phyloP scores from a whole-genome alignment of 2,888 invertebrate genomes.

The Oeneis ivallda region DNA sequence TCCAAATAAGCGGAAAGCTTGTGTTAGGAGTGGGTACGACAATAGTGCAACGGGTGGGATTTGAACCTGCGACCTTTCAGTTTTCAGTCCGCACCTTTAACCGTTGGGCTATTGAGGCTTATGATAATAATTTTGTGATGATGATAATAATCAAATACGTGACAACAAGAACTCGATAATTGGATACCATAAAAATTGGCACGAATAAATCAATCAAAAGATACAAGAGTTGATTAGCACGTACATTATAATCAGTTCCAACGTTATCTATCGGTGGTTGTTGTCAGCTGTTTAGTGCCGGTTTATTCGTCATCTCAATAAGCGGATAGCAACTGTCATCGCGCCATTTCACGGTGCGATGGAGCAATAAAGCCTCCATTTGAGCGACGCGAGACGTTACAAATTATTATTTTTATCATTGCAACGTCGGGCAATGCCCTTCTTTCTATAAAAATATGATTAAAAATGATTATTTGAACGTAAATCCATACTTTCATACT shows the following conservation, averaged over 20 bases:
- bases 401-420: slow-evolving; percentile 13
- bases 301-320: slow-evolving; percentile 22
- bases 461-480: too few species aligned
- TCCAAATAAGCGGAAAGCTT: too few species aligned
- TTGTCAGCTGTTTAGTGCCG: background rate
- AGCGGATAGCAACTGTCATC: slow-evolving; percentile 30
- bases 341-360: slow-evolving; percentile 22
- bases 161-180: background rate
- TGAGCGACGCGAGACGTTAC: slow-evolving; percentile 6
- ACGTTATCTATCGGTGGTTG: background rate
- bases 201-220: background rate
- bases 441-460: background rate
- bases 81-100: too few species aligned
- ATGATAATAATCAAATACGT: too few species aligned
- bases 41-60: too few species aligned
- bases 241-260: background rate
- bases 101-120: too few species aligned
- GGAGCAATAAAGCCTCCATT: slow-evolving; percentile 23
- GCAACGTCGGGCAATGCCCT: background rate
- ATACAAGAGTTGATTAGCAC: background rate
- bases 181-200: background rate
- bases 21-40: too few species aligned
- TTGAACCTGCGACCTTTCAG: too few species aligned
- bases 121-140: too few species aligned
- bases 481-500: too few species aligned